phyloP scores from a whole-genome alignment of 2,797 vertebrate species.

The Nyctibius grandis region DNA sequence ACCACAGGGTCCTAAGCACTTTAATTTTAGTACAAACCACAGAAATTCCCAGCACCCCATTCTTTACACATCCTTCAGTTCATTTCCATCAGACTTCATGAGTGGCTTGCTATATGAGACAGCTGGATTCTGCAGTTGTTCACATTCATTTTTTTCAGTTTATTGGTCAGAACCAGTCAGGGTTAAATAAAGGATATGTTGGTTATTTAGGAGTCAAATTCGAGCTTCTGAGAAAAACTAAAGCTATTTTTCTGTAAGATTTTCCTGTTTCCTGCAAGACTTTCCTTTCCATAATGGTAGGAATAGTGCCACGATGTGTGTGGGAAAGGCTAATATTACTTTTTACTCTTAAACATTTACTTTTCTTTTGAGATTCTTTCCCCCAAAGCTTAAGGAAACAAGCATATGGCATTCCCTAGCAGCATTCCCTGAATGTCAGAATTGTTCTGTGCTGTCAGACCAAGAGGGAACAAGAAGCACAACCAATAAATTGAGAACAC shows the following conservation, averaged over 20 bases:
- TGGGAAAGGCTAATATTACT: slow-evolving; percentile 35
- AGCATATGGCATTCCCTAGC: neutral
- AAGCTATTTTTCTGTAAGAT: neutral
- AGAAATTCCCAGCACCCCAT: slow-evolving; percentile 14
- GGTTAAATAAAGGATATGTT: slow-evolving; percentile 7
- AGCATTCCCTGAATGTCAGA: neutral
- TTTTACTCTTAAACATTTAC: slow-evolving; percentile 30
- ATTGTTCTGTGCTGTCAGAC: neutral
- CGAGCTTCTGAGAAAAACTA: slow-evolving; percentile 7
- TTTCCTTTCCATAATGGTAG: neutral
- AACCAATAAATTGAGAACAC: neutral
- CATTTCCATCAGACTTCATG: neutral
- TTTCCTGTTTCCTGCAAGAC: slow-evolving; percentile 32
- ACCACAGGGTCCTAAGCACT: neutral
- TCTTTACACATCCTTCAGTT: slow-evolving; percentile 27
- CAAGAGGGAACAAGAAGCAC: neutral
- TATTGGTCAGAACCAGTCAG: neutral
- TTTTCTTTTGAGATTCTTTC: slow-evolving; percentile 2
- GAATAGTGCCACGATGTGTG: neutral
- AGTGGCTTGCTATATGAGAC: neutral
- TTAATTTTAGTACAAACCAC: neutral
- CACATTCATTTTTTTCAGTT: neutral
- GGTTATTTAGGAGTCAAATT: neutral
- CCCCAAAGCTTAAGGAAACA: slow-evolving; percentile 27
- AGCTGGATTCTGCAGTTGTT: slow-evolving; percentile 32